Evolutionary conservation across 2,113 vertebrate genomes (phyloP).

Genomic region (Pipra filicauda): DNA sequence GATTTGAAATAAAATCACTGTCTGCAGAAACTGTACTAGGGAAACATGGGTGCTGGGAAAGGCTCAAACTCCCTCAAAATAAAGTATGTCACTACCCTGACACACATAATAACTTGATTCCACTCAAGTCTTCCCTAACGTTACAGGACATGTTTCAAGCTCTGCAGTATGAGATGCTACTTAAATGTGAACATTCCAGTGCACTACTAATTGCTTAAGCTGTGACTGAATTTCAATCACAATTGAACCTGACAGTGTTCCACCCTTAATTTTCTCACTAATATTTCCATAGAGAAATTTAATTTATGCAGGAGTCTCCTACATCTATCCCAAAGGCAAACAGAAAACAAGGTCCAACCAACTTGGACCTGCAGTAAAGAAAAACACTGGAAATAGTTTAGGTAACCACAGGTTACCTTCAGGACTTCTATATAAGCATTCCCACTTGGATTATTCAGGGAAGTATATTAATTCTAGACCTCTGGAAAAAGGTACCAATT

Average conservation of each 20-base stretch:
- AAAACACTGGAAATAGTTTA: not conserved
- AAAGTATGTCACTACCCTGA: no score
- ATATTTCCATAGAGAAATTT: not conserved
- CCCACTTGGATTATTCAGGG: not conserved
- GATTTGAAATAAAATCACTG: not conserved
- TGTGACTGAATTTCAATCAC: not conserved
- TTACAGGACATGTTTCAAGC: not conserved
- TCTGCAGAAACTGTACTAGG: not conserved
- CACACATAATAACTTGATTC: not conserved
- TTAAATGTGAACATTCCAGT: not conserved
- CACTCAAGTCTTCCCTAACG: not conserved
- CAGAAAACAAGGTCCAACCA: not conserved
- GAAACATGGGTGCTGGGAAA: not conserved
- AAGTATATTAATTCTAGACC: not conserved
- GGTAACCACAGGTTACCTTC: not conserved
- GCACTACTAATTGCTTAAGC: not conserved
- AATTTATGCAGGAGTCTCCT: not conserved
- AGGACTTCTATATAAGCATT: not conserved
- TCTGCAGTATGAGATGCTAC: not conserved
- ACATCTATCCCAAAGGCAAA: not conserved
- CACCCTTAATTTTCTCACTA: not conserved
- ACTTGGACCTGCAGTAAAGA: not conserved
- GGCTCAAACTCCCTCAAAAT: not conserved
- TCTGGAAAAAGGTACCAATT: not conserved
- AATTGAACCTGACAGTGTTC: not conserved